phyloP scores from a whole-genome alignment of 2,113 vertebrate species.

The Dicentrarchus labrax region DNA sequence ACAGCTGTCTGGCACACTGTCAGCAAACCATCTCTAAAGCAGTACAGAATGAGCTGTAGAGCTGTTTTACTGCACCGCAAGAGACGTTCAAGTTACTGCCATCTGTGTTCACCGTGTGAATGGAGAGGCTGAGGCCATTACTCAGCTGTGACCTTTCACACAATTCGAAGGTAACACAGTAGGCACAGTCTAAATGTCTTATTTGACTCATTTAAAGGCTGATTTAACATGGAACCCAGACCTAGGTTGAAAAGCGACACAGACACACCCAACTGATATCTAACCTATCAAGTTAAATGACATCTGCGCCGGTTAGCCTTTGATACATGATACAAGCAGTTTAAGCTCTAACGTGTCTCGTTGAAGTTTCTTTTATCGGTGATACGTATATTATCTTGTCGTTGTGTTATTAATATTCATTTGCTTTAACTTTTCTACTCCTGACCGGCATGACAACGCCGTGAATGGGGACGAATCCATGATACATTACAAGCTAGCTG shows the following conservation, averaged over 20 bases:
- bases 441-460: not conserved
- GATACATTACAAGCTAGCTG: constrained; percentile 1
- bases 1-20: not conserved
- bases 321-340: not conserved
- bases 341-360: not conserved
- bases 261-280: not conserved
- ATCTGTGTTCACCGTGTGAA: not conserved
- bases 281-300: not conserved
- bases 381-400: not conserved
- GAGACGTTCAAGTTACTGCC: not conserved
- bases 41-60: not conserved
- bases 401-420: not conserved
- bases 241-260: not conserved
- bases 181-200: too few relatives aligned
- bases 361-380: too few relatives aligned
- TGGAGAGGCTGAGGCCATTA: not conserved
- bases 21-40: not conserved
- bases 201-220: accelerated
- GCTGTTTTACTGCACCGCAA: not conserved
- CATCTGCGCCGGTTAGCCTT: not conserved
- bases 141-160: constrained; percentile 46
- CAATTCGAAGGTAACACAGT: constrained; percentile 6
- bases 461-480: not conserved
- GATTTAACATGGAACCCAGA: not conserved
- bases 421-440: too few relatives aligned